Evolutionary conservation across 2,113 vertebrate genomes (phyloP), one percentile per base, ranked within the genome.

Genomic region (Octodon degus): DNA sequence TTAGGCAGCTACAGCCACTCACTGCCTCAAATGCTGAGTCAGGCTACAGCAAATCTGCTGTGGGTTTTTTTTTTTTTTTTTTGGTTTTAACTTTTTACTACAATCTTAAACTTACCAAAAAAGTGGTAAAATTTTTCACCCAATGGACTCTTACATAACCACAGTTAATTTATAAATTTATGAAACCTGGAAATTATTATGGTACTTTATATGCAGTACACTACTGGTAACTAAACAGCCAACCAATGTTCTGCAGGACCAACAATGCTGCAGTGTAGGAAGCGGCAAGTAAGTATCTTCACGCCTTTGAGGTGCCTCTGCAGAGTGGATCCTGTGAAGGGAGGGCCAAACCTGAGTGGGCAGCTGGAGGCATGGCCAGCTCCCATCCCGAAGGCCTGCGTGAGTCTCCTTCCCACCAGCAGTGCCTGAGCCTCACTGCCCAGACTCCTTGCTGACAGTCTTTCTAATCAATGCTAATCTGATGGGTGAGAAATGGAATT

Each of bases 401-500:
- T 1, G 25, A 53, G 65, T 79, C 25, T 43, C 32, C 70, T 32
- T 19, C 53, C 83, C n/a, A 40, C 22, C 30, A 70, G 32, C 17
- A 88, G 30, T 9, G 20, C 32, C 5, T 27, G 40, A 4, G 22
- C 22, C n/a, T 76, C 8, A 19, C 47, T 67, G 34, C 34, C 17
- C 50, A 63, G 43, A 53, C 63, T 63, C 27, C 58, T 7, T 22
- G 19, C 27, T 40, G 17, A 67, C 90, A 37, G 27, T 27, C 2
- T 84, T 74, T 90, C 72, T 82, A 47, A 81, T 90, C 25, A 37
- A 80, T 60, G 14, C 60, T 92, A 37, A 85, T 86, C 80, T 68
- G 82, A 67, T 62, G 40, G 27, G n/a, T 83, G 47, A 89, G 47
- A 94, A 53, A n/a, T 16, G 13, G 77, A 76, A 87, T 60, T 85